A percentile compares a stretch with the other conserved stretches of the same genome.
Evolutionary conservation across 2,113 vertebrate species (phyloP).

Genomic region (Aepyceros melampus): DNA sequence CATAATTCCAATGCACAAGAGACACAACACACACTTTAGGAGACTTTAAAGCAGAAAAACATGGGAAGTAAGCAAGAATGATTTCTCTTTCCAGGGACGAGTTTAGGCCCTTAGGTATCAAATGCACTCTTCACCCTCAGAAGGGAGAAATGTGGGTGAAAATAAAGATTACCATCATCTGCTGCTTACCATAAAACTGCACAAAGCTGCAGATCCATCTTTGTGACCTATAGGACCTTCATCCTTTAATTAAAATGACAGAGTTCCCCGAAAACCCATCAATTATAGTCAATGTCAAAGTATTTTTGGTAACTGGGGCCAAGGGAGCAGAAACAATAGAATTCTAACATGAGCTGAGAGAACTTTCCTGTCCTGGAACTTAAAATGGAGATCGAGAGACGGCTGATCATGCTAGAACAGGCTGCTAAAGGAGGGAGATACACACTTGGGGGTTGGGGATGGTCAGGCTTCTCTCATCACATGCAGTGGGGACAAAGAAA

Average conservation of each 20-base stretch:
- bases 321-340: neutral
- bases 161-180: neutral
- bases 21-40: neutral
- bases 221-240: neutral
- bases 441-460: neutral
- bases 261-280: neutral
- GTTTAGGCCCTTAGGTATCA: neutral
- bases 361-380: neutral
- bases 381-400: neutral
- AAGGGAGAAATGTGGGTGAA: neutral
- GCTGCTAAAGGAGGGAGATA: neutral
- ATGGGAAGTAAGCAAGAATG: neutral
- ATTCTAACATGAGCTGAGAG: neutral
- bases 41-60: neutral
- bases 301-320: neutral
- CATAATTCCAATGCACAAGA: neutral
- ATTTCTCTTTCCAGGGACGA: neutral
- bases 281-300: neutral
- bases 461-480: too few species aligned
- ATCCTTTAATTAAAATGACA: neutral
- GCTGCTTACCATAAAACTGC: neutral
- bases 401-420: neutral
- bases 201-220: neutral
- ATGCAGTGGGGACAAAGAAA: neutral
- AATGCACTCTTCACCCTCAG: neutral